phyloP scores from a whole-genome alignment of 2,113 vertebrate species.

The Octodon degus region DNA sequence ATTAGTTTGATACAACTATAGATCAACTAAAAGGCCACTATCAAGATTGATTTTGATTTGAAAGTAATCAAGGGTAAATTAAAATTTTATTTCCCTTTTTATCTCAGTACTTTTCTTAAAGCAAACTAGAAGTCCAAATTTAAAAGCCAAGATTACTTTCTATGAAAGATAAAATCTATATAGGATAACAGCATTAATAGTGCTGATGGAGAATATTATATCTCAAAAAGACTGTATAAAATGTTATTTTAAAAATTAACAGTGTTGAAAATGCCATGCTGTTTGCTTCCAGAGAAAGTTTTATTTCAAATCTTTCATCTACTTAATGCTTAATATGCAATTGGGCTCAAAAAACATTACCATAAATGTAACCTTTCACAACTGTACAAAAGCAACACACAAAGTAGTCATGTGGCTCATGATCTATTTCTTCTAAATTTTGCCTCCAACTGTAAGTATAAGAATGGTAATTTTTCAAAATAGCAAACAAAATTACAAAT shows the following conservation, averaged over 20 bases:
- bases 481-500: slow-evolving; percentile 69
- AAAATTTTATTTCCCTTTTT: slow-evolving; percentile 80
- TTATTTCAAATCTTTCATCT: slow-evolving; percentile 44
- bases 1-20: slow-evolving; percentile 82
- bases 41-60: slow-evolving; percentile 77
- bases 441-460: slow-evolving; percentile 32
- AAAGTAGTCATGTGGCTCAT: slow-evolving; percentile 39
- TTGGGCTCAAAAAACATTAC: slow-evolving; percentile 67
- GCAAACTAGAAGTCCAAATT: slow-evolving; percentile 51
- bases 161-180: not conserved
- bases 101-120: slow-evolving; percentile 12
- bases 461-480: slow-evolving; percentile 47
- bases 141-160: slow-evolving; percentile 44
- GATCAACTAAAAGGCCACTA: slow-evolving; percentile 81
- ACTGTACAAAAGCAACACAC: slow-evolving; percentile 48
- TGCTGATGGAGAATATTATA: not conserved
- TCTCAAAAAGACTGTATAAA: not conserved
- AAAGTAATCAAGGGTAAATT: slow-evolving; percentile 76
- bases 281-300: slow-evolving; percentile 61
- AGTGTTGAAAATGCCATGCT: not conserved
- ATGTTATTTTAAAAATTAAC: not conserved
- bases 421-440: slow-evolving; percentile 31
- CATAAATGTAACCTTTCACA: slow-evolving; percentile 72
- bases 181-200: not conserved
- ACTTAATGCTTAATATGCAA: slow-evolving; percentile 66